phyloP scores from a whole-genome alignment of 2,113 vertebrate genomes.

The Phylloscopus trochilus region DNA sequence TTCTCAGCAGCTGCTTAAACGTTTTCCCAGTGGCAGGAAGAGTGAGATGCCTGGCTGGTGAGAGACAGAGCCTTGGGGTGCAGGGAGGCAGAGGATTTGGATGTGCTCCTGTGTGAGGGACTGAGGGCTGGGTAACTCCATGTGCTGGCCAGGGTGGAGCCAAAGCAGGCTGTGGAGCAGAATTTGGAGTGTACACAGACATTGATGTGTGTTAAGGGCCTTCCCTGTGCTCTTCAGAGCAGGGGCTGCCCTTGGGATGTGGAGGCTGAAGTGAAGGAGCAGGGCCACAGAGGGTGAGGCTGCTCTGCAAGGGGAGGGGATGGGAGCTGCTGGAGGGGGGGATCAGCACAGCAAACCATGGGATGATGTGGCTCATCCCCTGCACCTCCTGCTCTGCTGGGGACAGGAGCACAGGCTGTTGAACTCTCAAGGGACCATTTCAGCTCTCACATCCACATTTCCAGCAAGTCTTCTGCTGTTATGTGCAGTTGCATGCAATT shows the following conservation, averaged over 20 bases:
- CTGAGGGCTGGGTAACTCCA: background rate
- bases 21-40: background rate
- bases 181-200: background rate
- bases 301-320: background rate
- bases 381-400: background rate
- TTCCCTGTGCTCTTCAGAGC: background rate
- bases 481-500: background rate
- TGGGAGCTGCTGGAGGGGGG: background rate
- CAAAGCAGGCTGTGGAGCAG: background rate
- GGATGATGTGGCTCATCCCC: background rate
- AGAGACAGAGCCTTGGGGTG: background rate
- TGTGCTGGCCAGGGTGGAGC: fast-evolving
- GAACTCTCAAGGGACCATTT: background rate
- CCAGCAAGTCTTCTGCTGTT: background rate
- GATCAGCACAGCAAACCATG: background rate
- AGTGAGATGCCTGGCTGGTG: background rate
- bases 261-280: background rate
- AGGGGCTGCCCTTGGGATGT: background rate
- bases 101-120: background rate
- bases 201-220: fast-evolving
- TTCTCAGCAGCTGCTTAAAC: background rate
- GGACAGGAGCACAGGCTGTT: background rate
- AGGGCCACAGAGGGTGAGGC: background rate
- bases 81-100: background rate
- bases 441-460: background rate